Conservation (phyloP, 2,888 invertebrate genomes). For the Lissocephala sabroskyi region DNA sequence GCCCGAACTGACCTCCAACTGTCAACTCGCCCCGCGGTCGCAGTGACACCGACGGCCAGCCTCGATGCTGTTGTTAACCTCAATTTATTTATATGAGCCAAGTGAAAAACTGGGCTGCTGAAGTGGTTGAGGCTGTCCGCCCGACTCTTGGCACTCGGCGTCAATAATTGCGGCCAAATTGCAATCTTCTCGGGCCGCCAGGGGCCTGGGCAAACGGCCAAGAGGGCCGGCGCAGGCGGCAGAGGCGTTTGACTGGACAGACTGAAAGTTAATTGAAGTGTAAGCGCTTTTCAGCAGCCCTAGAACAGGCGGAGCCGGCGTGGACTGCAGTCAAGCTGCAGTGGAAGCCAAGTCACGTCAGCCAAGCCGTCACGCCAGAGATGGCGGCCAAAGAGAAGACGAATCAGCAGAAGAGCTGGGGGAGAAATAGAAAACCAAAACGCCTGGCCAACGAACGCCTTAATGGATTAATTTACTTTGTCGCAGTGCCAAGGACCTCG, state of each 20-base stretch:
- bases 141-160: constrained; percentile 47
- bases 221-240: constrained; percentile 14
- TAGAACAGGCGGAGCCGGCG: neutral
- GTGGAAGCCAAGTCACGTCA: constrained; percentile 44
- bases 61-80: constrained; percentile 48
- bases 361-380: no score
- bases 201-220: constrained; percentile 36
- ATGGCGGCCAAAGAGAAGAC: constrained; percentile 7
- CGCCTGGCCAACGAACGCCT: no score
- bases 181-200: constrained; percentile 24
- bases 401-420: constrained; percentile 19
- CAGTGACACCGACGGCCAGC: no score
- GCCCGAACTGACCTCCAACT: constrained; percentile 6
- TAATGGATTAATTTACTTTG: constrained; percentile 65
- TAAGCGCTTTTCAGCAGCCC: constrained; percentile 48
- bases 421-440: constrained; percentile 12
- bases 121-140: constrained; percentile 8
- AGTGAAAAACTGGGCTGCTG: neutral
- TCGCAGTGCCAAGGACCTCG: constrained; percentile 33
- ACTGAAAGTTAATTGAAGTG: constrained; percentile 53
- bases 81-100: constrained; percentile 35
- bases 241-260: neutral
- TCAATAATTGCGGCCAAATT: constrained; percentile 64
- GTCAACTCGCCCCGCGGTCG: constrained; percentile 13
- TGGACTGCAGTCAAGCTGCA: neutral